phyloP scores from a whole-genome alignment of 2,888 invertebrate species.

The Stenchaetothrips biformis region DNA sequence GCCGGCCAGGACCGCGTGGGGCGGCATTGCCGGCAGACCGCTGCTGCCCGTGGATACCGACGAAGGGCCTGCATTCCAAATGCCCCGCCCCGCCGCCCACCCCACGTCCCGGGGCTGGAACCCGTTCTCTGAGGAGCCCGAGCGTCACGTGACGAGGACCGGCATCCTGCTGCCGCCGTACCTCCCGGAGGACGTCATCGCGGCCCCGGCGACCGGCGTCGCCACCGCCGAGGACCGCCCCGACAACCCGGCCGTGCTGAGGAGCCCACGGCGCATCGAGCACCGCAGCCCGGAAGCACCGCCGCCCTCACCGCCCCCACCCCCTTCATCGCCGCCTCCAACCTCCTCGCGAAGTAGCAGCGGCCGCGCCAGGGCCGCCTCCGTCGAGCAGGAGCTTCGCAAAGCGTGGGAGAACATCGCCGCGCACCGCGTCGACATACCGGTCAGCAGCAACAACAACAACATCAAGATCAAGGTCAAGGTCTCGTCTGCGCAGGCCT shows the following conservation, averaged over 20 bases:
- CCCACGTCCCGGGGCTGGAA: background rate
- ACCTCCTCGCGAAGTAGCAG: background rate
- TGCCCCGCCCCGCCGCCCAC: background rate
- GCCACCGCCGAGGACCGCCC: background rate
- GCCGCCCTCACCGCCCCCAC: background rate
- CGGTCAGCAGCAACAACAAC: background rate
- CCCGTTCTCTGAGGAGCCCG: background rate
- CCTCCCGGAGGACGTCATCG: slow-evolving; percentile 3
- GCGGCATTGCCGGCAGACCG: background rate
- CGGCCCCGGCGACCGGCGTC: background rate
- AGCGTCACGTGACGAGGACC: background rate
- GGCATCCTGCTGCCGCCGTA: slow-evolving; percentile 16
- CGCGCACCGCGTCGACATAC: background rate
- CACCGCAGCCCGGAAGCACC: background rate
- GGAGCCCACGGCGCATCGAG: background rate
- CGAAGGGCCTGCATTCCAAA: background rate
- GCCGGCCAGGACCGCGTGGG: background rate
- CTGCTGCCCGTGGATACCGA: background rate
- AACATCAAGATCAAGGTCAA: slow-evolving; percentile 1
- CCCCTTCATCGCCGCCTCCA: background rate
- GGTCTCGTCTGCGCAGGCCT: background rate
- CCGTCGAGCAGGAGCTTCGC: slow-evolving; percentile 2
- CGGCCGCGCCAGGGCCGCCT: background rate
- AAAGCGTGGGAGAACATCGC: slow-evolving; percentile 17
- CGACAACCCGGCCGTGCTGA: too few species aligned